Evolutionary conservation across 2,113 vertebrate genomes (phyloP).

Genomic region (Saiga tatarica): DNA sequence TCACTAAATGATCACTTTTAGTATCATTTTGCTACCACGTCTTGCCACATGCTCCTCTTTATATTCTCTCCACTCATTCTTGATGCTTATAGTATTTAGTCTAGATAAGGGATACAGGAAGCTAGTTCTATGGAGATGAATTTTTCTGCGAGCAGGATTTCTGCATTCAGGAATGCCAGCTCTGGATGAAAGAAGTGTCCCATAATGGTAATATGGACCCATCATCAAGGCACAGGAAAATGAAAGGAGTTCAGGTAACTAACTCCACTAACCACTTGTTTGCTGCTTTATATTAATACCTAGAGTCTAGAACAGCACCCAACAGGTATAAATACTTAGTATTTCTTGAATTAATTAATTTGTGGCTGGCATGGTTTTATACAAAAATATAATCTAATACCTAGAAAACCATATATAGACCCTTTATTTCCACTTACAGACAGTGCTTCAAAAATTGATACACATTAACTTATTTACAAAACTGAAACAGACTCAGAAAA

Average conservation of each 20-base stretch:
- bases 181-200: neutral
- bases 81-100: neutral
- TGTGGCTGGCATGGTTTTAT: neutral
- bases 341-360: neutral
- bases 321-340: neutral
- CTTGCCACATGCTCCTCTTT: neutral
- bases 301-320: neutral
- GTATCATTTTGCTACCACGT: neutral
- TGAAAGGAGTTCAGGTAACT: neutral
- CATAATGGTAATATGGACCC: neutral
- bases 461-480: neutral
- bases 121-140: neutral
- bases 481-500: neutral
- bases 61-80: neutral
- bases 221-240: neutral
- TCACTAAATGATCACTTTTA: neutral
- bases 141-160: neutral
- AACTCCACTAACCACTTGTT: neutral
- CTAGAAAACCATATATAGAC: neutral
- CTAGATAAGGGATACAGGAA: neutral
- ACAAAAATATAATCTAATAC: neutral
- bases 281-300: neutral
- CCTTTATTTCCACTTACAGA: neutral
- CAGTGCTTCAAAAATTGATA: neutral
- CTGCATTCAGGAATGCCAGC: neutral